These are phyloP conservation scores for Caloenas nicobarica DNA, from an alignment of 2,113 vertebrate species.

Conservation along the genomic window DNA sequence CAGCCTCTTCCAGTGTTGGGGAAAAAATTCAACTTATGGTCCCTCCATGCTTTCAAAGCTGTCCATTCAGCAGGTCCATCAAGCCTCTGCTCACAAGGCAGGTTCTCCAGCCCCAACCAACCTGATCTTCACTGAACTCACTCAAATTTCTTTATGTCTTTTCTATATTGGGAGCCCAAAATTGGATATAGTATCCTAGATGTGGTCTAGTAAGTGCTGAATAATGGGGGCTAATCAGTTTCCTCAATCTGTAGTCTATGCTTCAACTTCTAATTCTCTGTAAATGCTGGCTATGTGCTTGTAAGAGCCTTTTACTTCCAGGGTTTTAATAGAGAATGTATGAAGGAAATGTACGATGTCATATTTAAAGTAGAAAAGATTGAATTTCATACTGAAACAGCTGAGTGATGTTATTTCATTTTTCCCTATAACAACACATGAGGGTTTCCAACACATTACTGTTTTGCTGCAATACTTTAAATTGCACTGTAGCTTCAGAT, in stretches of 20 bases:
- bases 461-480: background rate
- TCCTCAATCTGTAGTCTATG: background rate
- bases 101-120: background rate
- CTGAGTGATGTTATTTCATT: background rate
- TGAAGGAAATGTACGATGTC: background rate
- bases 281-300: background rate
- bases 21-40: background rate
- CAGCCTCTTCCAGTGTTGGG: background rate
- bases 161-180: background rate
- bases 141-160: background rate
- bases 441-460: background rate
- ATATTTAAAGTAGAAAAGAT: background rate
- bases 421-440: background rate
- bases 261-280: background rate
- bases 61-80: background rate
- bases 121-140: background rate
- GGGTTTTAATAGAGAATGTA: background rate
- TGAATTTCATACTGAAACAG: background rate
- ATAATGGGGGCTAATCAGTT: background rate
- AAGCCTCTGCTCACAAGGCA: background rate
- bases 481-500: background rate
- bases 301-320: background rate
- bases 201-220: background rate
- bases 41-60: rapidly evolving
- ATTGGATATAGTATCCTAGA: background rate